These are phyloP conservation scores for Ethmia dodecea DNA, from an alignment of 2,888 invertebrate genomes.

Conservation along the genomic window DNA sequence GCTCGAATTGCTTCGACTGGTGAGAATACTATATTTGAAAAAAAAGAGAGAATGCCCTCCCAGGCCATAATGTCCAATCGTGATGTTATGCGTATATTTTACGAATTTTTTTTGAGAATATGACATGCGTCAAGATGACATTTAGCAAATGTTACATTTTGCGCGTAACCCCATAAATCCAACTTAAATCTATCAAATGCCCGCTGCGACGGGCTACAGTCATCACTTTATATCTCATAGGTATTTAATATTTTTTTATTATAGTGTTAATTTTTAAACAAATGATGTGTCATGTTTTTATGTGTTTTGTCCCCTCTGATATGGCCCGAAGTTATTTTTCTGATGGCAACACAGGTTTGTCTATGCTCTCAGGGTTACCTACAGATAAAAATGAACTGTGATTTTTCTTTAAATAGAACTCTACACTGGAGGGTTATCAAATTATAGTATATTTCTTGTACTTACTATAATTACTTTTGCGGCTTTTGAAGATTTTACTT, in stretches of 20 bases:
- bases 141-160: constrained; percentile 72
- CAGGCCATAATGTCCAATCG: too few species aligned
- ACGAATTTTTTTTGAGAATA: too few species aligned
- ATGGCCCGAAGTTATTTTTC: constrained; percentile 31
- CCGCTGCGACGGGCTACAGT: constrained; percentile 55
- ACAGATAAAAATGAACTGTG: constrained; percentile 35
- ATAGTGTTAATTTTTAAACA: constrained; percentile 61
- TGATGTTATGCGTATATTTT: too few species aligned
- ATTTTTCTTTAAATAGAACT: constrained; percentile 39
- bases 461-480: constrained; percentile 51
- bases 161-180: constrained; percentile 71
- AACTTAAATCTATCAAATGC: constrained; percentile 49
- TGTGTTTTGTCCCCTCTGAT: constrained; percentile 48
- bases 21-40: too few species aligned
- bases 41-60: too few species aligned
- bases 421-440: constrained; percentile 41
- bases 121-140: constrained; percentile 53
- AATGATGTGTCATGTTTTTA: constrained; percentile 60
- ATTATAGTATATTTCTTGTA: constrained; percentile 38
- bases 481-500: constrained; percentile 39
- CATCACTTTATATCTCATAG: constrained; percentile 74
- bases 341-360: constrained; percentile 36
- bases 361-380: constrained; percentile 27
- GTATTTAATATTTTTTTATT: constrained; percentile 68
- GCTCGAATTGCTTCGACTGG: too few species aligned